Base-by-base conservation (phyloP, 2,113 vertebrate species). In the Astur gentilis region DNA sequence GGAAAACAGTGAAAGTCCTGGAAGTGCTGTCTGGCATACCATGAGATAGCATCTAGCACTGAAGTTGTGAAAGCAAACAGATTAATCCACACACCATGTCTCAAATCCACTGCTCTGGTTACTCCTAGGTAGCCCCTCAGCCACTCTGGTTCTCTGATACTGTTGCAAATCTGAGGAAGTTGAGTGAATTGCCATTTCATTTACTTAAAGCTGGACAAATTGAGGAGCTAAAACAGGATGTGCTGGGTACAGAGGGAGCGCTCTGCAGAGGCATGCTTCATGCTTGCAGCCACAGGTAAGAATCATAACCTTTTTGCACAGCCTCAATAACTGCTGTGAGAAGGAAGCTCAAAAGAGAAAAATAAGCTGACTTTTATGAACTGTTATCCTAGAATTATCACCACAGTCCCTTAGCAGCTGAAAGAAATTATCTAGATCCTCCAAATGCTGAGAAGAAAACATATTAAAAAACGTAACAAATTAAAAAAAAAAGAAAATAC, bases 111-210 rank as follows among this genome's bases (percentile, higher is more conserved):
- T 22, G 14, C 70, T 69, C 54, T 58, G 22, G 38, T 16, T 38
- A 69, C 60, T 26, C 17, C 23, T 69, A 99, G 99, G 98, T 98
- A 47, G 93, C 98, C 3, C 92, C 98, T 32, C 99, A 99, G 97
- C 98, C 98, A 1, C 94, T 99, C 85, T 99, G 98, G 98, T 98
- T 99, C 88, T 96, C 98, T 23, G 96, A 97, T 22, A 93, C 96
- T 7, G 87, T 97, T 36, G 97, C 98, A 49, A 99, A 99, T 38
- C 36, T 96, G 75, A 97, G 98, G 90, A 99, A 99, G 96, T 89
- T 99, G 31, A 97, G 97, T 47, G 98, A 99, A 93, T 90, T 99
- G 70, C 98, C 98, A 4, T 96, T 97, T 92, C 98, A 99, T 87
- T 97, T 99, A 80, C 95, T 98, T 47, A 96, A 97, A 2, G 97